Percentiles rank a stretch among this genome's conserved stretches.
Conservation (phyloP, 2,888 invertebrate species). For the Callosobruchus maculatus region DNA sequence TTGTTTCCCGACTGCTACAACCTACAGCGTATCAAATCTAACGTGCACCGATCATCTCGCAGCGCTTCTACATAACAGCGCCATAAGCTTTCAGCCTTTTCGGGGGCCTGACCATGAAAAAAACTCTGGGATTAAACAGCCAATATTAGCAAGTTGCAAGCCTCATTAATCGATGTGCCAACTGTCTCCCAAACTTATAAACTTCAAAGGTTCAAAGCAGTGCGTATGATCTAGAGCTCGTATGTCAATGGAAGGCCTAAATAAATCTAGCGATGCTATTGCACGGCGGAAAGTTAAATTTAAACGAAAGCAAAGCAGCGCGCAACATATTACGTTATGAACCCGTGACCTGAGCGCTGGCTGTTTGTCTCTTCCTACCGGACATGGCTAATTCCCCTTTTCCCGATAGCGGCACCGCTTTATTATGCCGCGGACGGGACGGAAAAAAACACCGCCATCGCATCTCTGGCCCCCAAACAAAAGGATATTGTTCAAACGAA, state of each 20-base stretch:
- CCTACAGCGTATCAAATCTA: too few relatives aligned
- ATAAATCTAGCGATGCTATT: background rate
- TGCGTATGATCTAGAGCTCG: too few relatives aligned
- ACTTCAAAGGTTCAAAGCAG: too few relatives aligned
- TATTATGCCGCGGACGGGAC: background rate
- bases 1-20: too few relatives aligned
- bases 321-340: conserved; percentile 17
- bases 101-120: too few relatives aligned
- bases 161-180: too few relatives aligned
- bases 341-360: conserved; percentile 32
- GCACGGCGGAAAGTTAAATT: conserved; percentile 21
- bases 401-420: background rate
- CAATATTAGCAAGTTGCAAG: too few relatives aligned
- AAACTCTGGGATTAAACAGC: too few relatives aligned
- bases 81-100: too few relatives aligned
- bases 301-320: conserved; percentile 3
- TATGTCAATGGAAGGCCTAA: background rate
- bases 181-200: too few relatives aligned
- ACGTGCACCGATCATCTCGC: too few relatives aligned
- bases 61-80: too few relatives aligned
- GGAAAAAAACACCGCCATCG: background rate
- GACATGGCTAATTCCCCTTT: conserved; percentile 24
- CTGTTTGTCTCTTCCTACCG: conserved; percentile 26
- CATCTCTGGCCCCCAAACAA: background rate
- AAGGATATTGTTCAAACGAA: background rate